Evolutionary conservation across 2,797 vertebrate genomes (phyloP).

Genomic region (Liasis olivaceus): DNA sequence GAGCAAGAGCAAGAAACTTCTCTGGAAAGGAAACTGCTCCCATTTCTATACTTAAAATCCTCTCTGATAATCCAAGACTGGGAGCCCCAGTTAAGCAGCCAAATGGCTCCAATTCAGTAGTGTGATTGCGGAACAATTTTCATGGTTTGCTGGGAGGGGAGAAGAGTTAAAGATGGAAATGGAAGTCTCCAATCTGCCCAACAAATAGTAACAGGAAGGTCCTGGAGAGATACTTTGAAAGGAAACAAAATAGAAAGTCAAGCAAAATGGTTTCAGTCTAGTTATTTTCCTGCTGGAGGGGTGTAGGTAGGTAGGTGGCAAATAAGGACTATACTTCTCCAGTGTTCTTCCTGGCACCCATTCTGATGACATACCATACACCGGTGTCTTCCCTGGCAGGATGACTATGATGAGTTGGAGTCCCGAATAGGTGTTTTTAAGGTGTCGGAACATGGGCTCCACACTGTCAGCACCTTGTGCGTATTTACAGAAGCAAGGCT

Average conservation of each 20-base stretch:
- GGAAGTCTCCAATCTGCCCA: not conserved
- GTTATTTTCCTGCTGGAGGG: too few relatives aligned
- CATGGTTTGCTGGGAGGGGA: too few relatives aligned
- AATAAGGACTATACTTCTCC: too few relatives aligned
- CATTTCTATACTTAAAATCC: too few relatives aligned
- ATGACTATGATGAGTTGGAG: constrained; percentile 80
- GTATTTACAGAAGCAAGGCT: constrained; percentile 81
- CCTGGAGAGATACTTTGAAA: not conserved
- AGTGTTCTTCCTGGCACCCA: not conserved
- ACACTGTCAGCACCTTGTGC: constrained; percentile 77
- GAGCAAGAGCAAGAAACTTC: too few relatives aligned
- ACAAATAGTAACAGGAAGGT: not conserved
- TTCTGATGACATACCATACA: constrained; percentile 72
- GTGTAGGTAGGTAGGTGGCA: not conserved
- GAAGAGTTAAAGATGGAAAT: too few relatives aligned
- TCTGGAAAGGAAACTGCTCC: too few relatives aligned
- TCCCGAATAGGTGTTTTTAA: constrained; percentile 79
- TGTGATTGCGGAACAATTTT: too few relatives aligned
- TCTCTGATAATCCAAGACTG: too few relatives aligned
- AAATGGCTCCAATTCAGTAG: too few relatives aligned
- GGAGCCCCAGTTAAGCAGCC: too few relatives aligned
- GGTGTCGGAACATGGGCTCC: constrained; percentile 80
- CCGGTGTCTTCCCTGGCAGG: constrained; percentile 77
- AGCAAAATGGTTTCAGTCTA: not conserved
- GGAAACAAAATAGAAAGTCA: not conserved